A percentile compares a stretch with the other conserved stretches of the same genome.
Evolutionary conservation across 2,888 invertebrate species (phyloP).

Genomic region (Lycaena phlaeas): DNA sequence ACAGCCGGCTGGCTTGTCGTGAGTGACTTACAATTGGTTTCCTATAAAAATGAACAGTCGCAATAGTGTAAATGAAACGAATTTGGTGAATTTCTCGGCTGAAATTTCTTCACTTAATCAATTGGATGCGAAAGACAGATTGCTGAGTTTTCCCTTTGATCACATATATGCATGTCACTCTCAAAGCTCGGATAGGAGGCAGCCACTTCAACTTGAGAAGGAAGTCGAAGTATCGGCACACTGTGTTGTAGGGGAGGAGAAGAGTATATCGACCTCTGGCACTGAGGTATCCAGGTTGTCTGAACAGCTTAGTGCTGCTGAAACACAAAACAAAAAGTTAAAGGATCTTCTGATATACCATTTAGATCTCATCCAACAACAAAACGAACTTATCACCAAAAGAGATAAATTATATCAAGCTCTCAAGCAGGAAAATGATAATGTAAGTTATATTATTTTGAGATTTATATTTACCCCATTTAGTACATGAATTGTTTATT

Average conservation of each 20-base stretch:
- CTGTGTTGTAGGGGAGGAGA: conserved; percentile 39
- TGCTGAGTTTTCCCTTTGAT: conserved; percentile 78
- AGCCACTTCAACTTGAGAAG: conserved; percentile 44
- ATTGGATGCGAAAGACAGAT: conserved; percentile 65
- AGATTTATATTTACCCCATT: conserved; percentile 11
- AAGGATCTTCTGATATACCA: conserved; percentile 88
- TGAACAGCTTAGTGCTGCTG: conserved; percentile 48
- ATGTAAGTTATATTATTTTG: conserved; percentile 71
- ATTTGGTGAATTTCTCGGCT: conserved; percentile 62
- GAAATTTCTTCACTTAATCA: conserved; percentile 51
- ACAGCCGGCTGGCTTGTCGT: conserved; percentile 67
- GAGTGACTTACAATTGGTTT: conserved; percentile 39
- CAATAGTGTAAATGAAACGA: conserved; percentile 61
- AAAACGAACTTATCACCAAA: conserved; percentile 85
- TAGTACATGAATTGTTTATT: conserved; percentile 12
- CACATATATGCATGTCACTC: conserved; percentile 81
- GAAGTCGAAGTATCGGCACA: conserved; percentile 50
- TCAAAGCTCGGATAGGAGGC: conserved; percentile 41
- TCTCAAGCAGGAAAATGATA: conserved; percentile 84
- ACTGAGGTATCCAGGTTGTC: conserved; percentile 33
- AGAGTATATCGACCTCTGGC: conserved; percentile 24
- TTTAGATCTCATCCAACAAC: conserved; percentile 91
- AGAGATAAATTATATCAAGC: conserved; percentile 84
- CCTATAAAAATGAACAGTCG: conserved; percentile 66
- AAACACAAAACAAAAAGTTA: conserved; percentile 76